Evolutionary conservation across 1,140 invertebrate species (phyloP).

Genomic region (Atta cephalotes): DNA sequence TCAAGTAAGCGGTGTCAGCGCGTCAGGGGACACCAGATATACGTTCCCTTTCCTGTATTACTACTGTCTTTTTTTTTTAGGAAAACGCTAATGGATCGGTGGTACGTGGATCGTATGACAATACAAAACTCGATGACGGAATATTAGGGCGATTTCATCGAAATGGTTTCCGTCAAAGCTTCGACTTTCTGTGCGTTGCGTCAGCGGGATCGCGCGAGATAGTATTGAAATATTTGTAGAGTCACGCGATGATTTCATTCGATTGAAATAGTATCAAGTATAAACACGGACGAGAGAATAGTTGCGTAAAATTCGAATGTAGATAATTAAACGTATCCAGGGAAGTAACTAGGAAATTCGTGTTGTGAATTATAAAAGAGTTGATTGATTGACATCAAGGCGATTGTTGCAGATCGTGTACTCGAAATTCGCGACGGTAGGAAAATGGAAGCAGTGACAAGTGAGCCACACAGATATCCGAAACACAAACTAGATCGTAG

Average conservation of each 20-base stretch:
- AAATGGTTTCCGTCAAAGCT: not conserved
- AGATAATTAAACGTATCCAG: not conserved
- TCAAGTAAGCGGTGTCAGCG: slow-evolving; percentile 45
- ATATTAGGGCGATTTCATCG: slow-evolving; percentile 15
- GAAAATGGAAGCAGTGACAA: not conserved
- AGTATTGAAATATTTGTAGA: not conserved
- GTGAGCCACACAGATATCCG: slow-evolving; percentile 27
- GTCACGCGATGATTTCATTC: not conserved
- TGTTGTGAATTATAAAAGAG: not conserved
- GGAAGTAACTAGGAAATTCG: not conserved
- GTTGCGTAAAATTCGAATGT: not conserved
- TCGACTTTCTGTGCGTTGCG: not conserved
- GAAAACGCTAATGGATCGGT: slow-evolving; percentile 29
- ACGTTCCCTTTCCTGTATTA: not conserved
- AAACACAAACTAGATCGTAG: not conserved
- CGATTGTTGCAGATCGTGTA: not conserved
- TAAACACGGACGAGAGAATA: not conserved
- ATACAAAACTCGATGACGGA: not conserved
- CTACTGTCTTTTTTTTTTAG: not conserved
- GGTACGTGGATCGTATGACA: slow-evolving; percentile 22
- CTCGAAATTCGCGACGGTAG: not conserved
- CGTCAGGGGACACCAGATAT: not conserved
- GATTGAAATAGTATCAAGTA: not conserved
- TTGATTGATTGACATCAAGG: too few species aligned
- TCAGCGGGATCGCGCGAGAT: not conserved